Evolutionary conservation across 2,797 vertebrate species (phyloP).

Genomic region (Sebastes miniatus): DNA sequence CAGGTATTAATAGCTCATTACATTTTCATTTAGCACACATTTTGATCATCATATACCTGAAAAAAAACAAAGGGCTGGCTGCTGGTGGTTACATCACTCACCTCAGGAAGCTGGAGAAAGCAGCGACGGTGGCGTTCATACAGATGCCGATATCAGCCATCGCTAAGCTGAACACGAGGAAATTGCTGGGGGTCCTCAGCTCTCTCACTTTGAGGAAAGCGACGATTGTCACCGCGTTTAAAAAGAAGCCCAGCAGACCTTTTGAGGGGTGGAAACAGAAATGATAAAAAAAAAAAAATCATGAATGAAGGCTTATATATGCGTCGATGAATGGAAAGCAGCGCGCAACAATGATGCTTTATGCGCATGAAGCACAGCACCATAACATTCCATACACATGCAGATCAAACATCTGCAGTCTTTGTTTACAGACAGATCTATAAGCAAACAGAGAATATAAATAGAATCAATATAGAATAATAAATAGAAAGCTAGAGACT

Average conservation of each 20-base stretch:
- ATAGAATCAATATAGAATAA: too few relatives aligned
- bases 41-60: not conserved
- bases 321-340: not conserved
- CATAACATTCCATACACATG: not conserved
- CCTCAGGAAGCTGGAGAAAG: conserved; percentile 94
- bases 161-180: conserved; percentile 92
- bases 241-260: conserved; percentile 93
- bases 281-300: not conserved
- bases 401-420: not conserved
- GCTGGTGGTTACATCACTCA: conserved; percentile 69
- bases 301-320: not conserved
- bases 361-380: not conserved
- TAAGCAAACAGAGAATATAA: too few relatives aligned
- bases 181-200: conserved; percentile 91
- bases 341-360: not conserved
- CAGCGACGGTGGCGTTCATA: conserved; percentile 91
- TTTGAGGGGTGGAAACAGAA: not conserved
- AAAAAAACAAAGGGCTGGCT: conserved; percentile 11
- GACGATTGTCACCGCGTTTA: conserved; percentile 90
- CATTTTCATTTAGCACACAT: not conserved
- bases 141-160: conserved; percentile 94
- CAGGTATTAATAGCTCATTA: not conserved
- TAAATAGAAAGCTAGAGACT: not conserved
- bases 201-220: conserved; percentile 93
- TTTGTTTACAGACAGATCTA: not conserved